A percentile compares a stretch with the other conserved stretches of the same genome.
phyloP scores from a whole-genome alignment of 1,140 invertebrate genomes.

The Choristoneura fumiferana region DNA sequence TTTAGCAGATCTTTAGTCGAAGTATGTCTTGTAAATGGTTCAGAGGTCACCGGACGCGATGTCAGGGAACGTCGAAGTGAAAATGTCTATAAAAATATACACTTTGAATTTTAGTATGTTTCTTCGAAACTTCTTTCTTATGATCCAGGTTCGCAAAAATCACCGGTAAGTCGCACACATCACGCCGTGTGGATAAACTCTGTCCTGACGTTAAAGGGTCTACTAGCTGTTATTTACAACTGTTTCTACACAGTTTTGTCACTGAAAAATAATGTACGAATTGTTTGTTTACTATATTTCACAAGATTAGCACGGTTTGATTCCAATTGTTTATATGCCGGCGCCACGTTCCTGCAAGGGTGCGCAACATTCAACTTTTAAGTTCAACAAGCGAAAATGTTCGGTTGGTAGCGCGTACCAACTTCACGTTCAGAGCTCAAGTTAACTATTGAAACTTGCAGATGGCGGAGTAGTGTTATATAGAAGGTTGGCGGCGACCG shows the following conservation, averaged over 20 bases:
- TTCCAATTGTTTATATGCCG: constrained; percentile 49
- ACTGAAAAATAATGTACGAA: constrained; percentile 26
- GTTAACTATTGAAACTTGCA: constrained; percentile 76
- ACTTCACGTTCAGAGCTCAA: constrained; percentile 60
- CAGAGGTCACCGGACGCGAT: constrained; percentile 25
- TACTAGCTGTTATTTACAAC: constrained; percentile 12
- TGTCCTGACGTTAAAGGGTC: neutral
- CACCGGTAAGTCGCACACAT: constrained; percentile 49
- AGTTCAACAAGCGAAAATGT: constrained; percentile 55
- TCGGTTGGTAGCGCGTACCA: constrained; percentile 69
- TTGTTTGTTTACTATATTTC: constrained; percentile 29
- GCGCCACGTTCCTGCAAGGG: constrained; percentile 51
- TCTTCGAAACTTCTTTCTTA: constrained; percentile 40
- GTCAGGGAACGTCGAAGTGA: constrained; percentile 68
- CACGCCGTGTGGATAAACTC: constrained; percentile 33
- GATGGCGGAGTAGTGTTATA: constrained; percentile 74
- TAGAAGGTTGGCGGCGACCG: constrained; percentile 54
- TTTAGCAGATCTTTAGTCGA: constrained; percentile 2
- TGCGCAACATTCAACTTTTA: constrained; percentile 66
- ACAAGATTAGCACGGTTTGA: constrained; percentile 36
- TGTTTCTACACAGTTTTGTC: constrained; percentile 51
- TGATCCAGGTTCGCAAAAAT: constrained; percentile 62
- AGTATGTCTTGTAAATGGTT: constrained; percentile 23
- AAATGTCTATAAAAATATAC: constrained; percentile 59
- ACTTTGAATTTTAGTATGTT: constrained; percentile 51